phyloP scores from a whole-genome alignment of 2,113 vertebrate genomes.

The Glaucomys volans region DNA sequence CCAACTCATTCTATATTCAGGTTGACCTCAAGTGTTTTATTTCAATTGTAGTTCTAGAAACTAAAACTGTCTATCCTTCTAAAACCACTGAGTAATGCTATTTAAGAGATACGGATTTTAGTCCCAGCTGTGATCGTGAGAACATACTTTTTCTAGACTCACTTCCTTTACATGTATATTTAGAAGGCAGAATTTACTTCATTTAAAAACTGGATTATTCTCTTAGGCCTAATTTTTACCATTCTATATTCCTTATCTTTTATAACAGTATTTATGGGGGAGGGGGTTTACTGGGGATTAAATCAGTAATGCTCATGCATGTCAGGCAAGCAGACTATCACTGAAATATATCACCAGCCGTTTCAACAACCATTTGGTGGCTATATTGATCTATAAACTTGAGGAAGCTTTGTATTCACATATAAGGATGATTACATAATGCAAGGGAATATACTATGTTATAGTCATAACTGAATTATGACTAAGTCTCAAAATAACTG shows the following conservation, averaged over 20 bases:
- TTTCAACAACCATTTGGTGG: background rate
- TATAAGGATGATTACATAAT: background rate
- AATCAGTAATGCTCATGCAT: too few relatives aligned
- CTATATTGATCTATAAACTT: background rate
- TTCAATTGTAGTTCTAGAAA: constrained; percentile 3
- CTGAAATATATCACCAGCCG: too few relatives aligned
- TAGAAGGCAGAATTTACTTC: constrained; percentile 15
- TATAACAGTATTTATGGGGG: background rate
- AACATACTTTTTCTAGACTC: background rate
- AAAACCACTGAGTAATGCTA: background rate
- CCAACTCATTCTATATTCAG: background rate
- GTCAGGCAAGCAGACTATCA: too few relatives aligned
- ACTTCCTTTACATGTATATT: background rate
- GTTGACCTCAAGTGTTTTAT: constrained; percentile 1
- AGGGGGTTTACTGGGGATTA: too few relatives aligned
- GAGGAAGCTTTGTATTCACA: background rate
- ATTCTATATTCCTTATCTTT: background rate
- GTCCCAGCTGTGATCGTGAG: background rate
- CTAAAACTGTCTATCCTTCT: background rate
- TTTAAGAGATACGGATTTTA: background rate
- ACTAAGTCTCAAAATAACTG: background rate
- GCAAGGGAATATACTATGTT: background rate
- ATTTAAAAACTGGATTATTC: constrained; percentile 9
- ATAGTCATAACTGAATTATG: background rate
- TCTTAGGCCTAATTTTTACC: background rate